Conservation (phyloP, 2,797 vertebrate genomes). For the Babyrousa celebensis region DNA sequence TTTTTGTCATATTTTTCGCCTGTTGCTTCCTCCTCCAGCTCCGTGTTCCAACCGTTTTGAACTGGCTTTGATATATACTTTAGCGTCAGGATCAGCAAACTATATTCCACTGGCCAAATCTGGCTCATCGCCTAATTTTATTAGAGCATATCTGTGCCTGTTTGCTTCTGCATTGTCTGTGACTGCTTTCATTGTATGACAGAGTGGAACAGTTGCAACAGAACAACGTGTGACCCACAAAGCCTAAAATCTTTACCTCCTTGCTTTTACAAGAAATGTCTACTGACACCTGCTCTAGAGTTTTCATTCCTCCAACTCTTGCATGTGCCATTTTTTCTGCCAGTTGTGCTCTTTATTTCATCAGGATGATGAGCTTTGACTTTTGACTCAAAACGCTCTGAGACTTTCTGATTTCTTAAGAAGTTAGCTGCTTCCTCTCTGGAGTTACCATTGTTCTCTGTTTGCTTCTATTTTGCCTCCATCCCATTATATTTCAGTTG, state of each 20-base stretch:
- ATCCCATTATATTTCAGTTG: background rate
- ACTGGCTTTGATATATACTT: background rate
- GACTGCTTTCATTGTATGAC: background rate
- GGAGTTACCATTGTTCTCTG: background rate
- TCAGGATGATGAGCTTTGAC: background rate
- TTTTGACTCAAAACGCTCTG: background rate
- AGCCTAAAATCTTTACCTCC: background rate
- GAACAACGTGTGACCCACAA: background rate
- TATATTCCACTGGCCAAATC: background rate
- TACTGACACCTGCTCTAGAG: background rate
- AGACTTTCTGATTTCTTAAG: background rate
- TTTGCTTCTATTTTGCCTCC: background rate
- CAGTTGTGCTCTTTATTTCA: background rate
- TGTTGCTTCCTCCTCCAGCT: background rate
- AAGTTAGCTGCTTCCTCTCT: background rate
- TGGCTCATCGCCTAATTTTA: background rate
- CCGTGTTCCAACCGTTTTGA: background rate
- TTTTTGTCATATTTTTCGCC: background rate
- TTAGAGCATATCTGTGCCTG: background rate
- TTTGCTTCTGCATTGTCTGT: background rate
- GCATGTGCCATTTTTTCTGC: background rate
- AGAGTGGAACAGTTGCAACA: background rate
- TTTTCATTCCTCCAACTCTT: background rate
- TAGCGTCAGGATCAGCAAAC: background rate
- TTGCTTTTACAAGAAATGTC: background rate